Evolutionary conservation across 2,888 invertebrate species (phyloP).

Genomic region (Acanthacorydalis orientalis): DNA sequence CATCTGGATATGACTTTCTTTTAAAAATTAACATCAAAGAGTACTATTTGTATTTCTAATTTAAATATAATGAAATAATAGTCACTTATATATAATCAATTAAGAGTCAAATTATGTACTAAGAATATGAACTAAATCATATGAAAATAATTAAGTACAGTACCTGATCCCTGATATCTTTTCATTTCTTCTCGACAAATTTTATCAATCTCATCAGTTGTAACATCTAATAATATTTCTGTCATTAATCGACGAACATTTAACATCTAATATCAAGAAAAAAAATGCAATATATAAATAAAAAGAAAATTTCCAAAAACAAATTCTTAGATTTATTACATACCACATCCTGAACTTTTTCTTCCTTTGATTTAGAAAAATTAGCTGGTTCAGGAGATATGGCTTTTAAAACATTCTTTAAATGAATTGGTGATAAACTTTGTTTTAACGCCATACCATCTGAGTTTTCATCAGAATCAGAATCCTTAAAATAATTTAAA

Average conservation of each 20-base stretch:
- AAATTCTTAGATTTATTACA: conserved; percentile 14
- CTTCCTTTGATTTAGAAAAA: conserved; percentile 34
- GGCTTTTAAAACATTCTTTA: background rate
- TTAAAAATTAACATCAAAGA: too few relatives aligned
- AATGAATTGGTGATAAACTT: background rate
- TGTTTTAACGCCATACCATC: conserved; percentile 24
- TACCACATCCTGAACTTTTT: conserved; percentile 53
- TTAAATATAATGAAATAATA: too few relatives aligned
- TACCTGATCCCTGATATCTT: conserved; percentile 69
- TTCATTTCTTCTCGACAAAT: conserved; percentile 75
- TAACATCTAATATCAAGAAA: conserved; percentile 48
- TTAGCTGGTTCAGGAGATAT: background rate
- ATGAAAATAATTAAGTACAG: conserved; percentile 16
- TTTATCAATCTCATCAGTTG: conserved; percentile 71
- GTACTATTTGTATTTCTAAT: too few relatives aligned
- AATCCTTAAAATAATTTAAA: background rate
- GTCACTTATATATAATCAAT: too few relatives aligned
- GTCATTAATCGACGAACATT: conserved; percentile 77
- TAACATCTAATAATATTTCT: conserved; percentile 86
- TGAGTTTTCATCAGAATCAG: conserved; percentile 24
- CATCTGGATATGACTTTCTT: too few relatives aligned
- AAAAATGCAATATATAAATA: background rate
- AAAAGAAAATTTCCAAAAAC: background rate
- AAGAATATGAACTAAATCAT: too few relatives aligned
- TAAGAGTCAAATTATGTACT: background rate